Percentiles rank a stretch among this genome's conserved stretches.
Evolutionary conservation across 2,113 vertebrate genomes (phyloP).

Genomic region (Formicarius rufipectus): DNA sequence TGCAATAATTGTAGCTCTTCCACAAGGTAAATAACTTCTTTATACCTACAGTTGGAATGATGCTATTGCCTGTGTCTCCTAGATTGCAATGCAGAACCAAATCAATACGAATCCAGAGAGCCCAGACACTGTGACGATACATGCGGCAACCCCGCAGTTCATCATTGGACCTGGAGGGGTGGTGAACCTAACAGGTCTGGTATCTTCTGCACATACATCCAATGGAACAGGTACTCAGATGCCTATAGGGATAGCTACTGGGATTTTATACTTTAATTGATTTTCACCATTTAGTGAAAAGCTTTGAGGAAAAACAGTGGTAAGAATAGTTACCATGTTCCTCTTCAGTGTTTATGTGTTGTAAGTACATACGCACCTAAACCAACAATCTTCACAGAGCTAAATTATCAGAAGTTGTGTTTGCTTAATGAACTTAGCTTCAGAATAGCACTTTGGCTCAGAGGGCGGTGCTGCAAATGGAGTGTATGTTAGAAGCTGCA

Average conservation of each 20-base stretch:
- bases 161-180: slow-evolving; percentile 89
- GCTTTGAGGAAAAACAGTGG: slow-evolving; percentile 22
- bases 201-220: slow-evolving; percentile 74
- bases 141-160: slow-evolving; percentile 84
- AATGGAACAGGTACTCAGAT: slow-evolving; percentile 70
- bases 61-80: neutral
- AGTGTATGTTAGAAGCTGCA: neutral
- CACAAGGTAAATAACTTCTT: neutral
- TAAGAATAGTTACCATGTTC: slow-evolving; percentile 33
- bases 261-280: slow-evolving; percentile 41
- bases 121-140: slow-evolving; percentile 87
- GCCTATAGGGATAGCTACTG: slow-evolving; percentile 37
- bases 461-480: neutral
- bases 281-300: slow-evolving; percentile 45
- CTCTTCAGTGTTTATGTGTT: neutral
- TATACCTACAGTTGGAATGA: neutral
- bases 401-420: neutral
- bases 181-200: slow-evolving; percentile 85
- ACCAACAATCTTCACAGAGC: neutral
- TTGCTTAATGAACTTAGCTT: neutral
- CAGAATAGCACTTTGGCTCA: neutral
- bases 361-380: neutral
- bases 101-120: slow-evolving; percentile 89
- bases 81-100: slow-evolving; percentile 93
- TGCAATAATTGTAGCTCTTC: neutral